Percentiles rank a stretch among this genome's conserved stretches.
Conservation (phyloP, 2,113 vertebrate genomes). For the Myodes glareolus region DNA sequence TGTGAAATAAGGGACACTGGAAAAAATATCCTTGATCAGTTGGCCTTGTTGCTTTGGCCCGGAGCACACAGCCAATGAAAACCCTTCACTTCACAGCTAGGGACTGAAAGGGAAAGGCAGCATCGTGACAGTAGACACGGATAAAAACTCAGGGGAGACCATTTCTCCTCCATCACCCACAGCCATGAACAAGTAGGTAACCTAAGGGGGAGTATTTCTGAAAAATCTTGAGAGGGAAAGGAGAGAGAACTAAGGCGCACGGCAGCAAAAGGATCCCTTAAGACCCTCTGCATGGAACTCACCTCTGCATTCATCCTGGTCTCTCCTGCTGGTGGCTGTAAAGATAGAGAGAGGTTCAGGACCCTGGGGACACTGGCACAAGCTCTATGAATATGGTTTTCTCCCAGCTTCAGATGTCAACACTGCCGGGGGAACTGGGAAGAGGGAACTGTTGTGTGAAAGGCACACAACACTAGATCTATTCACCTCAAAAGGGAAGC, state of each 20-base stretch:
- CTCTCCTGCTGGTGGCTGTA: slow-evolving; percentile 35
- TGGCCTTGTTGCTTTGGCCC: neutral
- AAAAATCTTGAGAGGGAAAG: neutral
- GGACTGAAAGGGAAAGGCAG: neutral
- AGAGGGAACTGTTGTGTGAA: neutral
- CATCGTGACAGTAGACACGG: neutral
- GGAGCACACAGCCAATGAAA: neutral
- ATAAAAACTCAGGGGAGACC: neutral
- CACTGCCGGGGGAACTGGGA: neutral
- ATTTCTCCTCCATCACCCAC: neutral
- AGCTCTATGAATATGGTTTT: neutral
- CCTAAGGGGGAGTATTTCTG: neutral
- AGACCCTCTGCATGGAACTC: slow-evolving; percentile 13
- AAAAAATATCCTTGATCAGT: neutral
- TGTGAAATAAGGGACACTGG: neutral
- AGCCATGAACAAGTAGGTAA: neutral
- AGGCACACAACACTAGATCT: neutral
- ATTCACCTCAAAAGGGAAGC: neutral
- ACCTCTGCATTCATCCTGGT: slow-evolving; percentile 68
- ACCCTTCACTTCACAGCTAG: neutral
- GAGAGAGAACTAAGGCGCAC: neutral
- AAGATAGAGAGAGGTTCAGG: slow-evolving; percentile 66
- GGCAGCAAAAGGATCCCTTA: neutral
- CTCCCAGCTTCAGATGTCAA: neutral
- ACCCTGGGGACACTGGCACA: neutral